Conservation (phyloP, 2,797 vertebrate genomes). For the Phaenicophaeus curvirostris region DNA sequence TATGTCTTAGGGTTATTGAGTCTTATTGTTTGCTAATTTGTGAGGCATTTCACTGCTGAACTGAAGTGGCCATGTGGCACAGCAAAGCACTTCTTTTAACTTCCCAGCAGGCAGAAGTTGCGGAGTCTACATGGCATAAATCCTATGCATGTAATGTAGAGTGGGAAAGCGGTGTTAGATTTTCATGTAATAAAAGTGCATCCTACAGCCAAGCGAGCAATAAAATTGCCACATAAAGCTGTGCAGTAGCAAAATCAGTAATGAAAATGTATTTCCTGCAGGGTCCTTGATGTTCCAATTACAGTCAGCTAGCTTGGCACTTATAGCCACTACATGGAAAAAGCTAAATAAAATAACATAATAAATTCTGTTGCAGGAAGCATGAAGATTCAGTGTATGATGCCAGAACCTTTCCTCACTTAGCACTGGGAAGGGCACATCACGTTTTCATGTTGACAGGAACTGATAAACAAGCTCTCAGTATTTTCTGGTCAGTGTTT, state of each 20-base stretch:
- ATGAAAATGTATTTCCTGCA: not conserved
- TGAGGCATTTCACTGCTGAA: not conserved
- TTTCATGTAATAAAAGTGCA: not conserved
- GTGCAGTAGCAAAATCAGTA: not conserved
- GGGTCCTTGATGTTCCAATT: not conserved
- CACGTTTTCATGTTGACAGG: not conserved
- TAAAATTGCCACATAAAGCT: not conserved
- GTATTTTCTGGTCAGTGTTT: slow-evolving; percentile 4
- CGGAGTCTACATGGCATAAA: not conserved
- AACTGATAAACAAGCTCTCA: slow-evolving; percentile 21
- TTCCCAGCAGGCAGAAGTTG: not conserved
- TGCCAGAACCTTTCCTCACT: not conserved
- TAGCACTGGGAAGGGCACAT: not conserved
- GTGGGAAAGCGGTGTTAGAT: not conserved
- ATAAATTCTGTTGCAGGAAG: not conserved
- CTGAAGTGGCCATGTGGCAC: not conserved
- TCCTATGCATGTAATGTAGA: not conserved
- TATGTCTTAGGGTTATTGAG: not conserved
- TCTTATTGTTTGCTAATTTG: not conserved
- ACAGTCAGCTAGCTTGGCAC: not conserved
- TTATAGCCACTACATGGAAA: not conserved
- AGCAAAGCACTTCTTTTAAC: not conserved
- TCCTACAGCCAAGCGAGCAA: not conserved
- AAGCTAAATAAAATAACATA: not conserved
- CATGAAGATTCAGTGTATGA: not conserved